These are phyloP conservation scores for Aegypius monachus DNA, from an alignment of 2,113 vertebrate species.

Conservation along the genomic window DNA sequence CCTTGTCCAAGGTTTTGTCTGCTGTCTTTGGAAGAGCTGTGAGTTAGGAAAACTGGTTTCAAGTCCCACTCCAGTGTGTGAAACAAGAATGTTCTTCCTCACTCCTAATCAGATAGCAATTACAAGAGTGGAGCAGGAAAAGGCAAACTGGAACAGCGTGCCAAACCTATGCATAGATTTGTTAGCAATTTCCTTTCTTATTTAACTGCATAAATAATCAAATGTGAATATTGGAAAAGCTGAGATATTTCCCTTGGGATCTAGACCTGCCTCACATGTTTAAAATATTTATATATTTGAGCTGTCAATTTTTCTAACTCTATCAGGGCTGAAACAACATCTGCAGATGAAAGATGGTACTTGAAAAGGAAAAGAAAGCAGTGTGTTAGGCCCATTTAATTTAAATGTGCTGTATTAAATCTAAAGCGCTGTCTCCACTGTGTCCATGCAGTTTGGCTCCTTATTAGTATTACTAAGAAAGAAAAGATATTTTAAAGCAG, in stretches of 20 bases:
- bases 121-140: not conserved
- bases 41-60: not conserved
- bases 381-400: not conserved
- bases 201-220: not conserved
- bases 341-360: not conserved
- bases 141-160: not conserved
- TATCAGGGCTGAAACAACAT: not conserved
- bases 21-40: not conserved
- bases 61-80: not conserved
- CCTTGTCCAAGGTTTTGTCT: no score
- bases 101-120: not conserved
- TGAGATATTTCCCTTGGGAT: not conserved
- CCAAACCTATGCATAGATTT: not conserved
- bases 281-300: not conserved
- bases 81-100: not conserved
- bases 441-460: not conserved
- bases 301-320: not conserved
- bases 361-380: not conserved
- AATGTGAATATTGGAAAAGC: not conserved
- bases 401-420: not conserved
- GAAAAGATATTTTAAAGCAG: not conserved
- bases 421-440: not conserved
- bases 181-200: not conserved
- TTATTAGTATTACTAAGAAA: not conserved
- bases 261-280: not conserved